Evolutionary conservation across 1,140 invertebrate species (phyloP).

Genomic region (Stenopsyche tienmushanensis): DNA sequence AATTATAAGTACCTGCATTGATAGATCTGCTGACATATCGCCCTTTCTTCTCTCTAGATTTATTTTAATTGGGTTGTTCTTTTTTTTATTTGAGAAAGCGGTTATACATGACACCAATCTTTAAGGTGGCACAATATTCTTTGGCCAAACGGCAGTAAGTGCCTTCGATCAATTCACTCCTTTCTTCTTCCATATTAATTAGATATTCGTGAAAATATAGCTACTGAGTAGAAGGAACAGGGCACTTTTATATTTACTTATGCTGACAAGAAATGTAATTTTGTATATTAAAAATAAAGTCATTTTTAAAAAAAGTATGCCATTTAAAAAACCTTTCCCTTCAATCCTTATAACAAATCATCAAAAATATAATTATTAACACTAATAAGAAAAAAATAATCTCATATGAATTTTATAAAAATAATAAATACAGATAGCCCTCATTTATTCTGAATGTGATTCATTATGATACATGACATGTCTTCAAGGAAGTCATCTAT

Average conservation of each 20-base stretch:
- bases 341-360: too few relatives aligned
- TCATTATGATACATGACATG: too few relatives aligned
- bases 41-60: neutral
- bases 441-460: too few relatives aligned
- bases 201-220: slow-evolving; percentile 12
- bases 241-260: slow-evolving; percentile 18
- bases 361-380: too few relatives aligned
- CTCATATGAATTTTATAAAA: too few relatives aligned
- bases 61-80: neutral
- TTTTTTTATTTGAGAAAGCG: neutral
- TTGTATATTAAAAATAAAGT: slow-evolving; percentile 23
- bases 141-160: slow-evolving; percentile 25
- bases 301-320: slow-evolving; percentile 16
- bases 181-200: slow-evolving; percentile 33
- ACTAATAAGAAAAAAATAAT: too few relatives aligned
- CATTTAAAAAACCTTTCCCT: too few relatives aligned
- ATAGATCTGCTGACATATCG: neutral
- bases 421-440: too few relatives aligned
- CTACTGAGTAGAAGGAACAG: slow-evolving; percentile 18
- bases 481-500: too few relatives aligned
- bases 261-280: slow-evolving; percentile 21
- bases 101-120: too few relatives aligned
- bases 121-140: slow-evolving; percentile 6
- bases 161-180: slow-evolving; percentile 25
- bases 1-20: neutral